Percentiles rank a stretch among this genome's conserved stretches.
Conservation (phyloP, 2,113 vertebrate species). For the Gymnorhina tibicen region DNA sequence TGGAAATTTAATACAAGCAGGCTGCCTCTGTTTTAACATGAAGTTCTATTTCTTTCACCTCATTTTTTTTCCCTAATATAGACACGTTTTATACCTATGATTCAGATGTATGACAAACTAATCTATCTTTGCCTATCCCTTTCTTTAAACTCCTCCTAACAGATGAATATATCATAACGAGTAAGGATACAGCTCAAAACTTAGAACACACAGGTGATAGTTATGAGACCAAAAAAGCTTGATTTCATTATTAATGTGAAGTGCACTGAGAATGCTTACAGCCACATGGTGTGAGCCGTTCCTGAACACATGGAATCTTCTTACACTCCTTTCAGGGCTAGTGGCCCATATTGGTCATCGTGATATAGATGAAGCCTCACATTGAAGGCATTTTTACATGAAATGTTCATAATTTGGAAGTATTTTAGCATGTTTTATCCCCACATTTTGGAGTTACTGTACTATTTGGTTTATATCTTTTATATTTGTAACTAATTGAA, state of each 20-base stretch:
- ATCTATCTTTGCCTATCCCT: neutral
- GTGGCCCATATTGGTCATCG: neutral
- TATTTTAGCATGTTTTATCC: neutral
- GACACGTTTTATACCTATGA: neutral
- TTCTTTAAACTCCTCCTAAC: neutral
- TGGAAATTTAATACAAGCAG: neutral
- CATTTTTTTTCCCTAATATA: neutral
- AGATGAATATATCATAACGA: neutral
- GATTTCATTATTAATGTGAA: neutral
- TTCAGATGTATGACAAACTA: neutral
- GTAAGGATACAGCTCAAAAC: neutral
- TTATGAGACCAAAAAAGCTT: neutral
- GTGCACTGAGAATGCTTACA: neutral
- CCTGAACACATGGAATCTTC: neutral
- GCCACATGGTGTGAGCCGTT: neutral
- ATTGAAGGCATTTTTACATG: neutral
- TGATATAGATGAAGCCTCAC: neutral
- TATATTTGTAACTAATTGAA: neutral
- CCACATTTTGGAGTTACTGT: neutral
- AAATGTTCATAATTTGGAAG: neutral
- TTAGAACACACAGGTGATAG: neutral
- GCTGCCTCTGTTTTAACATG: neutral
- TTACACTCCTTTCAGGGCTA: neutral
- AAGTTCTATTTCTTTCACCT: neutral
- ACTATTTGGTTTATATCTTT: neutral